Conservation (phyloP, 2,888 invertebrate genomes). For the Drosophila dives region DNA sequence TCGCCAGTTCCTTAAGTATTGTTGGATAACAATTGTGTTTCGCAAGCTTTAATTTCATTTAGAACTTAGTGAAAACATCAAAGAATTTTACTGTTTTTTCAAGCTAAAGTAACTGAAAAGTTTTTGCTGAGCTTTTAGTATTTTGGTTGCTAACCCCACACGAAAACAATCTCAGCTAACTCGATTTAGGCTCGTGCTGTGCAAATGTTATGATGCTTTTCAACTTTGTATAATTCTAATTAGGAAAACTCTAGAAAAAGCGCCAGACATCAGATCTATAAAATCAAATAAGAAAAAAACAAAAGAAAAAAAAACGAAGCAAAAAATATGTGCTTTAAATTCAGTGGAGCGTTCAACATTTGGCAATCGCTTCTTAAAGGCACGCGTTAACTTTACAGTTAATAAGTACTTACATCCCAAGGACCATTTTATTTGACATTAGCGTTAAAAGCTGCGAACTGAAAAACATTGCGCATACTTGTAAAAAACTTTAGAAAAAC, state of each 20-base stretch:
- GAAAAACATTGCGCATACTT: constrained; percentile 50
- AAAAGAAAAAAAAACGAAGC: not conserved
- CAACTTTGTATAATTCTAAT: constrained; percentile 58
- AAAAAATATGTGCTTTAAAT: constrained; percentile 46
- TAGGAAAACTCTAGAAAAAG: constrained; percentile 26
- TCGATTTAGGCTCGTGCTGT: constrained; percentile 24
- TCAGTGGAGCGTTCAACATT: constrained; percentile 47
- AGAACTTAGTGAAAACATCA: constrained; percentile 5
- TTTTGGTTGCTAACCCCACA: not conserved
- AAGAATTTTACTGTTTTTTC: not conserved
- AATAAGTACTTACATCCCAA: constrained; percentile 38
- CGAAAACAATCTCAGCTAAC: constrained; percentile 17
- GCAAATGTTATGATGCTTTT: constrained; percentile 22
- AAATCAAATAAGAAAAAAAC: constrained; percentile 5
- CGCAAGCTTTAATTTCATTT: constrained; percentile 46
- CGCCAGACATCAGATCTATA: constrained; percentile 32
- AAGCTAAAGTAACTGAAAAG: constrained; percentile 1
- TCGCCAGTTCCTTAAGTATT: constrained; percentile 69
- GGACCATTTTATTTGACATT: constrained; percentile 4
- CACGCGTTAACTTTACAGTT: constrained; percentile 55
- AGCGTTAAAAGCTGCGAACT: constrained; percentile 5
- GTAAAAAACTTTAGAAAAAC: constrained; percentile 52
- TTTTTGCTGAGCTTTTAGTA: not conserved
- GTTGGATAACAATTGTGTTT: constrained; percentile 18
- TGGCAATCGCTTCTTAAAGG: constrained; percentile 39